Conservation (phyloP, 2,888 invertebrate species). For the Podotricha telesiphe region DNA sequence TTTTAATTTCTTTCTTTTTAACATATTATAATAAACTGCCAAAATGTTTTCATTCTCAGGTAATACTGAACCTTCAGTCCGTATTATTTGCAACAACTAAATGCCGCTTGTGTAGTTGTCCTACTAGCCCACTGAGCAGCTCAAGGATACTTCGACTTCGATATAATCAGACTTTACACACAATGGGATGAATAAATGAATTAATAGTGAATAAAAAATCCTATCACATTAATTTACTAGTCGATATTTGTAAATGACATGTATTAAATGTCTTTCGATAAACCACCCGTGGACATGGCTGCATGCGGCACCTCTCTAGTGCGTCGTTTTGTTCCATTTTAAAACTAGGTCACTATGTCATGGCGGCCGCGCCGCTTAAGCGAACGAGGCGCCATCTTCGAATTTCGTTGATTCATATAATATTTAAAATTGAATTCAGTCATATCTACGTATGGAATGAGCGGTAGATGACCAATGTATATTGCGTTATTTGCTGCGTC, state of each 20-base stretch:
- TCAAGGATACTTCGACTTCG: slow-evolving; percentile 44
- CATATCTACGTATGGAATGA: slow-evolving; percentile 34
- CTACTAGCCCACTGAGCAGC: slow-evolving; percentile 57
- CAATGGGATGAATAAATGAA: not conserved
- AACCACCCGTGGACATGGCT: slow-evolving; percentile 34
- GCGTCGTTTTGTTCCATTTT: slow-evolving; percentile 77
- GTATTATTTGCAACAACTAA: slow-evolving; percentile 60
- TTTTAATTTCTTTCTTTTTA: not conserved
- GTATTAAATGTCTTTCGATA: slow-evolving; percentile 56
- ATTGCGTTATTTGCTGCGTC: slow-evolving; percentile 37
- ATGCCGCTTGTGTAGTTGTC: slow-evolving; percentile 59
- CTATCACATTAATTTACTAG: not conserved
- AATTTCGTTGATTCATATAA: slow-evolving; percentile 72
- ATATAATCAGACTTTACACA: slow-evolving; percentile 34
- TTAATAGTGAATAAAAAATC: not conserved
- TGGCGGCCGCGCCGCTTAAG: slow-evolving; percentile 73
- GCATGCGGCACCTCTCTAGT: slow-evolving; percentile 46
- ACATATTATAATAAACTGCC: not conserved
- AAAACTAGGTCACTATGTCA: slow-evolving; percentile 81
- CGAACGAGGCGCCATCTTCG: slow-evolving; percentile 77
- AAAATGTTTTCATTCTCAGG: not conserved
- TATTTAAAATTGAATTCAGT: slow-evolving; percentile 49
- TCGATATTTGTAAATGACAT: not conserved
- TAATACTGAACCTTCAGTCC: slow-evolving; percentile 1
- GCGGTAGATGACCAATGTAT: slow-evolving; percentile 42